Evolutionary conservation across 2,888 invertebrate genomes (phyloP), one percentile per base, ranked within the genome.

Genomic region (Hydrotaea cyrtoneurina): DNA sequence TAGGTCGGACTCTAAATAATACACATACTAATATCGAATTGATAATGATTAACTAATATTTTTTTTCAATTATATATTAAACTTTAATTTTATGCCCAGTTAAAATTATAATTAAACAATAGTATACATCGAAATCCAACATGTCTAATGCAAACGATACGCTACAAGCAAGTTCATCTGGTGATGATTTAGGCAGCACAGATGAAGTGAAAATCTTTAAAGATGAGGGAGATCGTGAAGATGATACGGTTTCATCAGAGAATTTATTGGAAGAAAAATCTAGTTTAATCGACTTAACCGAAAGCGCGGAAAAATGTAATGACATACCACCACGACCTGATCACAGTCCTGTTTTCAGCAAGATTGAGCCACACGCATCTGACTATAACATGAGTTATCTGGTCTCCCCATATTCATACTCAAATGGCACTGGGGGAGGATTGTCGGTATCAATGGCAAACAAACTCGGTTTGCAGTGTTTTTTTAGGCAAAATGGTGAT

Each of bases 191-290:
- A 94, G 97, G 98, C 94, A 98, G 98, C 94, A 97, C 97, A 93
- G 98, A 98, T 94, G 98, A 98, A 95, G 97, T 98, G 93, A 98
- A 98, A 95, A 97, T 98, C 93, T 98, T 98, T 94, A 98, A 98
- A 93, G 97, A 98, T 95, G 98, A 98, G 93, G 97, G 97, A 79
- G 97, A 98, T 94, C 98, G 98, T 88, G 97, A 97, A 93, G 98
- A 98, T 94, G 98, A 98, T 93, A 96, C 97, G 93, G 94, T 96
- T 90, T 96, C 97, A 93, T 98, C 98, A 88, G 98, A 98, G 94
- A 97, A 97, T 94, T 95, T 98, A 92, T 95, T 96, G 91, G 98
- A 98, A 93, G 98, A 98, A 93, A 98, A 98, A 94, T 97, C 97
- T 93, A 98, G 98, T 93, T 96, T 98, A 91, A 98, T 98, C 93